Evolutionary conservation across 2,888 invertebrate species (phyloP).

Genomic region (Azorinus chamasolen): DNA sequence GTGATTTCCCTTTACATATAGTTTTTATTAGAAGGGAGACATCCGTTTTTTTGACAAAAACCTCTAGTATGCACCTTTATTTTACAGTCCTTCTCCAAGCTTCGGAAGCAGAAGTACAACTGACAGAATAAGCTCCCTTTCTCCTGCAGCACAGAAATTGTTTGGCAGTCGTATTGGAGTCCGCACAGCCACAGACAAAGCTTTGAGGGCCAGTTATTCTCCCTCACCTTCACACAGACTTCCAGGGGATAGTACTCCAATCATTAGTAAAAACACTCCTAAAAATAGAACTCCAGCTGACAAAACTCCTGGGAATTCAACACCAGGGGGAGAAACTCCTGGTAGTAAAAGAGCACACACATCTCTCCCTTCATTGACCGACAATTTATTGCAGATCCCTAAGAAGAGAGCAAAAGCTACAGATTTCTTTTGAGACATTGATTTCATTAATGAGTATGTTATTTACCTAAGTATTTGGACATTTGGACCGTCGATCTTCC

Average conservation of each 20-base stretch:
- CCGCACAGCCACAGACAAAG: conserved; percentile 88
- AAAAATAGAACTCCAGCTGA: conserved; percentile 45
- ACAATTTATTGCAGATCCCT: conserved; percentile 92
- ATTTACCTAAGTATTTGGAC: too few relatives aligned
- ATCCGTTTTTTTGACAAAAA: too few relatives aligned
- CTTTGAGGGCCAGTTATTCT: conserved; percentile 88
- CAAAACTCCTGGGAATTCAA: conserved; percentile 59
- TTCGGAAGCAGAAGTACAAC: conserved; percentile 87
- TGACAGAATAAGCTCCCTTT: conserved; percentile 95
- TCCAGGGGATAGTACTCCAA: conserved; percentile 77
- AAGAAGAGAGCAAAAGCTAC: conserved; percentile 90
- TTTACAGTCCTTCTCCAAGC: conserved; percentile 80
- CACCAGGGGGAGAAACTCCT: conserved; percentile 65
- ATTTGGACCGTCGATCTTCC: too few relatives aligned
- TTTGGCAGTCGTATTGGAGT: conserved; percentile 91
- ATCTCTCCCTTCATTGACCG: conserved; percentile 89
- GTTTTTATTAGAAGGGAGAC: too few relatives aligned
- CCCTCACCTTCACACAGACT: conserved; percentile 87
- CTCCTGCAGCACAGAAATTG: conserved; percentile 96
- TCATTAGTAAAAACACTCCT: conserved; percentile 70
- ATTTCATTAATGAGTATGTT: too few relatives aligned
- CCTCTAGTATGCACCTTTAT: too few relatives aligned
- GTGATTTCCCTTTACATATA: too few relatives aligned
- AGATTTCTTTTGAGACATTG: conserved; percentile 91
- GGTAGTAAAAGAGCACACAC: conserved; percentile 80